Evolutionary conservation across 2,113 vertebrate genomes (phyloP).

Genomic region (Bufo gargarizans): DNA sequence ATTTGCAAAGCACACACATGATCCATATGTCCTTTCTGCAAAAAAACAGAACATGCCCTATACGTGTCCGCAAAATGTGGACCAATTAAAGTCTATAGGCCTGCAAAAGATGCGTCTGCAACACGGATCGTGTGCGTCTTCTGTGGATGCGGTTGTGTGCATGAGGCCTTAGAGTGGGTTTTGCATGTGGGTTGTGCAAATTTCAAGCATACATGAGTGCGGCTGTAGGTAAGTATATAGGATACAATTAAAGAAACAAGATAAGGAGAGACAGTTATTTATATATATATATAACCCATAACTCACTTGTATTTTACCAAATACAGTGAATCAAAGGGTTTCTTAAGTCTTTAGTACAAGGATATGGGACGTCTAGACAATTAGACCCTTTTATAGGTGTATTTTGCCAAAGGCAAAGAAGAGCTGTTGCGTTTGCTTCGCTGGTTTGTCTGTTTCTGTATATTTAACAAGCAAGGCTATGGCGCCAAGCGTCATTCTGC

Average conservation of each 20-base stretch:
- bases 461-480: conserved; percentile 3
- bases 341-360: background rate
- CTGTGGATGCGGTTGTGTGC: too few species aligned
- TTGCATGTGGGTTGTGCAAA: background rate
- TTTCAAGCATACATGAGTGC: background rate
- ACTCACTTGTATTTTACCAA: background rate
- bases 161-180: background rate
- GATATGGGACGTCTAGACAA: background rate
- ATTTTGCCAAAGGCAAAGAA: background rate
- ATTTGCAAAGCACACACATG: too few species aligned
- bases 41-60: too few species aligned
- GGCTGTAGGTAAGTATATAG: background rate
- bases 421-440: background rate
- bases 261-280: background rate
- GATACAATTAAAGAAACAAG: background rate
- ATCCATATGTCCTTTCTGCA: too few species aligned
- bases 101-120: too few species aligned
- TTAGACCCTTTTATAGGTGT: conserved; percentile 16
- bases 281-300: background rate
- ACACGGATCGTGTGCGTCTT: too few species aligned
- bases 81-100: too few species aligned
- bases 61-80: too few species aligned
- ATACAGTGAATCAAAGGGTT: background rate
- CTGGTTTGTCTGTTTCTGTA: conserved; percentile 18
- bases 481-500: background rate